Base-by-base conservation (phyloP, 2,113 vertebrate genomes). In the Melanostigma gelatinosum region DNA sequence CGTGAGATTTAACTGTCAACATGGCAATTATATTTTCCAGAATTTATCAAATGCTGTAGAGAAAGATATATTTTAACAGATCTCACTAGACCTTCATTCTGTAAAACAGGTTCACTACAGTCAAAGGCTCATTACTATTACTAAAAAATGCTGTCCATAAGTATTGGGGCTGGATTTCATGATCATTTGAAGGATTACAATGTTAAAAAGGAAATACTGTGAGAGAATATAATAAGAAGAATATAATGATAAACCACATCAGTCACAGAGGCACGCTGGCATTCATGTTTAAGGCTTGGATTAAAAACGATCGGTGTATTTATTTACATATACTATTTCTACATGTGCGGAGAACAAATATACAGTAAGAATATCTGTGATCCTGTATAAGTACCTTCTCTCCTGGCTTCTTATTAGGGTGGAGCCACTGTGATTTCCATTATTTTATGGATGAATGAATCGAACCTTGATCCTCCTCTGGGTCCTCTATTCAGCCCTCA, bases 1-100 rank as follows among this genome's bases (percentile, higher is more conserved):
- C 18, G 22, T 54, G 42, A 65, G 65, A 67, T 75, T 79, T 74
- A 65, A 46, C 24, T 68, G 46, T 71, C 44, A 11, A 61, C 34
- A 42, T 1, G 3, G 9, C 36, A 36, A 50, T 57, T 73, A 4
- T 34, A 34, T 6, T 34, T 34, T 34, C 34, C 34, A 34, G 5
- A 34, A 34, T 34, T 34, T 0, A 6, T 34, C 34, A 34, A 34
- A 34, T 34, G 34, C 4, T 34, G 34, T 34, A 5, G 34, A 34
- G 34, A 34, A 34, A 34, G 4, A 34, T 34, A 34, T 34, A 34
- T 34, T 34, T 34, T 5, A 34, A 34, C 34, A 34, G 4, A 34
- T 34, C 34, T 34, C 34, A 34, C 34, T 34, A 34, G 34, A 34
- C 34, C 5, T 34, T 34, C 34, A 34, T 34, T 34, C 6, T 34